Evolutionary conservation across 2,797 vertebrate genomes (phyloP), one percentile per base, ranked within the genome.

Genomic region (Fratercula arctica): DNA sequence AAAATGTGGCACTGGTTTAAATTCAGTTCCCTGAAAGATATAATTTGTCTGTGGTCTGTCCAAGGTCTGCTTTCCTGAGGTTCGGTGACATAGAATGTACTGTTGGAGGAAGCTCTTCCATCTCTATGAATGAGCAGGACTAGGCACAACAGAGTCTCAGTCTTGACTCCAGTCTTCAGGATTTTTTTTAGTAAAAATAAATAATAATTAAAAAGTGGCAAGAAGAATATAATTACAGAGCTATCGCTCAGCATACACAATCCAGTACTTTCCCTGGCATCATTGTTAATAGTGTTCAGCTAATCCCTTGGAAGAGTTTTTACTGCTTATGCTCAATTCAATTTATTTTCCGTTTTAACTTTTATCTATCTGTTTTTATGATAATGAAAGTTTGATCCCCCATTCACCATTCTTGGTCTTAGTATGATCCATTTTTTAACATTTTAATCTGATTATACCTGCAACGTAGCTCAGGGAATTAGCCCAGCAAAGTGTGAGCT

Each of bases 401-500:
- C 33, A 46, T 91, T 96, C n/a, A 21, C 78, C 25, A 59, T 73
- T 87, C n/a, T n/a, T 78, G 11, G 61, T 46, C 11, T 85, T 92
- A 57, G 21, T 59, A 41, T 59, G 70, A 91, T 69, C 16, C 18
- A 11, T 67, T 92, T 89, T 67, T 88, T 50, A 94, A 70, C 15
- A 46, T 73, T 79, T 89, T 64, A 91, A 91, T 95, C 93, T 94
- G 94, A 95, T 97, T 95, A 90, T 83, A 73, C 9, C 39, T 80
- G 45, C 3, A 3, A 53, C n/a, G 21, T 43, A 67, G 33, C 67
- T 86, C 81, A 70, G 81, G 63, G 85, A 91, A 97, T 92, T 84
- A 92, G 17, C 25, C 61, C 37, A 70, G 51, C 6, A 2, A 82
- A 86, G 29, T 56, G 73, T 88, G 87, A 95, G 39, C 81, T 75